Evolutionary conservation across 35 echinoderm and acorn worm species (phyloP).

Genomic region (Stichopus chloronotus): DNA sequence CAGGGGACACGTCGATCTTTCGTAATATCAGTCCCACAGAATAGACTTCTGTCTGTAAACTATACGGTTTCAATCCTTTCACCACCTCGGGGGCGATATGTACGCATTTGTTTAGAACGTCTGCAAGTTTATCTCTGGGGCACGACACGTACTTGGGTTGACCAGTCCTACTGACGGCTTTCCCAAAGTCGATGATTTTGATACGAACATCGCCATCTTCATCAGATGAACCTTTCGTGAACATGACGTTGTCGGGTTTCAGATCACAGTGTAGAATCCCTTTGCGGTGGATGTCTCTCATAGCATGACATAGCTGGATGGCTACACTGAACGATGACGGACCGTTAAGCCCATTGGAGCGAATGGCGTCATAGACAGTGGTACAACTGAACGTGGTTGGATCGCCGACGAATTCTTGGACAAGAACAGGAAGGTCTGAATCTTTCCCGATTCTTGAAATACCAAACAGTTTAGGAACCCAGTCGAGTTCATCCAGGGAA

Average conservation of each 20-base stretch:
- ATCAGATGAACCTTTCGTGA: background rate
- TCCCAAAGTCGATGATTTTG: constrained; percentile 27
- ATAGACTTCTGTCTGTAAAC: background rate
- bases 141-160: background rate
- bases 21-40: background rate
- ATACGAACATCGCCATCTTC: background rate
- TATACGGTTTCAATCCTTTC: background rate
- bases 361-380: background rate
- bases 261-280: constrained; percentile 16
- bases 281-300: background rate
- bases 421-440: constrained; percentile 2
- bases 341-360: background rate
- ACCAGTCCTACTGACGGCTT: background rate
- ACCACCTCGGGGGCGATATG: constrained; percentile 5
- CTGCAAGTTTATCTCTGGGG: background rate
- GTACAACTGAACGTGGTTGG: no score
- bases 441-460: background rate
- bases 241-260: background rate
- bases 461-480: constrained; percentile 27
- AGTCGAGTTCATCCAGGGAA: constrained; percentile 4
- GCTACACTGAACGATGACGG: background rate
- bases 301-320: background rate
- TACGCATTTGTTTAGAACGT: background rate
- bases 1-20: background rate
- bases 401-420: constrained; percentile 24